Base-by-base conservation (phyloP, 2,888 invertebrate species). In the Melanargia galathea region DNA sequence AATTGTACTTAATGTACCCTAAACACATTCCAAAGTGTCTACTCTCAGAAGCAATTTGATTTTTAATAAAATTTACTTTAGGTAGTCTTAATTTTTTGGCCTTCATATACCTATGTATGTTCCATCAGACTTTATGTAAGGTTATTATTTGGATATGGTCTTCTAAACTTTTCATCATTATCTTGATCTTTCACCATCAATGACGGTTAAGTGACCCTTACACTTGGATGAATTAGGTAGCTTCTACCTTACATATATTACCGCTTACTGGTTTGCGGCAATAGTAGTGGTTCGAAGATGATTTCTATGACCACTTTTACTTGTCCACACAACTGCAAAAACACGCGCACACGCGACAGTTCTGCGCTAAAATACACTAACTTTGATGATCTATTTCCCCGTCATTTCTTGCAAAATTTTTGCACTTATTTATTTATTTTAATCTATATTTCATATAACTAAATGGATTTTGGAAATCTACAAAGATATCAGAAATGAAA, bases 191-290 rank as follows among this genome's bases (percentile, higher is more conserved):
- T n/a, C n/a, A n/a, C 68, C 57, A 5, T 64, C 18, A 26, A 72
- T 63, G 7, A 75, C 20, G 0, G 72, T 40, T 0, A 77, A 48
- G 26, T 71, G 62, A 0, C 78, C 73, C 18, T 63, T 68, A 57
- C 78, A 78, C 13, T 64, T 70, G 0, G 74, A 74, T 0, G 73
- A 70, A n/a, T 71, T 65, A 0, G 76, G 74, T 52, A 78, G 78
- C 8, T 70, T 70, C 75, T 75, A 78, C 22, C 73, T 68, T n/a
- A n/a, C n/a, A n/a, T 16, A 35, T 43, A 0, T 78, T 77, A 0
- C 13, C 20, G 45, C 71, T 74, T 0, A 72, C 33, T 1, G 30
- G 10, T n/a, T 60, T n/a, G 7, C 75, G 75, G 3, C 56, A 65
- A 54, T 73, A 77, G 56, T 72, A 77, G 1, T 75, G 75, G 62